phyloP scores from a whole-genome alignment of 1,140 invertebrate species.

The Bombus sylvicola region DNA sequence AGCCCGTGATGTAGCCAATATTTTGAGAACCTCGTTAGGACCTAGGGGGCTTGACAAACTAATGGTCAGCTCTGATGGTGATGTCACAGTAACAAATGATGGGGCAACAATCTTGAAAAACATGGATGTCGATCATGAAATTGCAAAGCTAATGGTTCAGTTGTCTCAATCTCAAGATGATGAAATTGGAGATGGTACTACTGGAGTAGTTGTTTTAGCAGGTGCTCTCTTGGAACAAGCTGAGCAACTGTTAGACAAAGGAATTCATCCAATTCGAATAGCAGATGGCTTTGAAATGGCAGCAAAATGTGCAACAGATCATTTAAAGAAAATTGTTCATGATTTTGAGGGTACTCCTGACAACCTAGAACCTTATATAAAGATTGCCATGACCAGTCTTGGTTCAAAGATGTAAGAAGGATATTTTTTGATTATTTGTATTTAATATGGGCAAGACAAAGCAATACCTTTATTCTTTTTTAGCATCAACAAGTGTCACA shows the following conservation, averaged over 20 bases:
- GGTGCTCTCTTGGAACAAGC: slow-evolving; percentile 98
- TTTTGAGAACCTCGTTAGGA: slow-evolving; percentile 96
- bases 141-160: slow-evolving; percentile 99
- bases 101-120: slow-evolving; percentile 99
- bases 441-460: not conserved
- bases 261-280: slow-evolving; percentile 99
- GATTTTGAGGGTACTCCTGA: slow-evolving; percentile 92
- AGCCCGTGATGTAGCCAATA: slow-evolving; percentile 94
- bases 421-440: slow-evolving; percentile 20
- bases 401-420: slow-evolving; percentile 96
- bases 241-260: slow-evolving; percentile 95
- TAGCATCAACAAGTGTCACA: slow-evolving; percentile 93
- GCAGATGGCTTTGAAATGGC: slow-evolving; percentile 99
- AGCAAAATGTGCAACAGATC: slow-evolving; percentile 93
- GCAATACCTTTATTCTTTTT: slow-evolving; percentile 54
- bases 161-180: slow-evolving; percentile 99
- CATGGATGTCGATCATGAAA: slow-evolving; percentile 99
- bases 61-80: slow-evolving; percentile 98
- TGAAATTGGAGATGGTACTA: slow-evolving; percentile 99
- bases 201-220: slow-evolving; percentile 97
- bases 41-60: slow-evolving; percentile 98
- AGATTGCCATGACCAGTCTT: slow-evolving; percentile 98
- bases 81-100: slow-evolving; percentile 99
- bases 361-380: slow-evolving; percentile 94
- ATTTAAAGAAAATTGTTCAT: slow-evolving; percentile 95